Conservation (phyloP, 2,888 invertebrate species). For the Dendrolimus houi region DNA sequence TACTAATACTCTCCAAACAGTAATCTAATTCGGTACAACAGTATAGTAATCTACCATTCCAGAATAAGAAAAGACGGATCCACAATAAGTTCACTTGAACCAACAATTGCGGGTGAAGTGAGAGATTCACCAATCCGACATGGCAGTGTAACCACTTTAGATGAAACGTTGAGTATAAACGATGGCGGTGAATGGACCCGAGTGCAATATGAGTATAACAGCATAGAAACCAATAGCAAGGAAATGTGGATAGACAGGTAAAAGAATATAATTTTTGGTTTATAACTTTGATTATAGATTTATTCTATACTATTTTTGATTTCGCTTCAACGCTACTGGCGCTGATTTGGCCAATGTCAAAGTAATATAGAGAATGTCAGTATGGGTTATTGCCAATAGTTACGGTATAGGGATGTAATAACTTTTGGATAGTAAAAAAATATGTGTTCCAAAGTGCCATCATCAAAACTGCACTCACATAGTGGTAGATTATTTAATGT, state of each 20-base stretch:
- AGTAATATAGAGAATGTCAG: no score
- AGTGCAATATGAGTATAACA: constrained; percentile 52
- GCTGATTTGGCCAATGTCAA: no score
- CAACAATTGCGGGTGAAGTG: constrained; percentile 31
- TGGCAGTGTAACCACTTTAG: constrained; percentile 59
- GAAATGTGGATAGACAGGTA: constrained; percentile 71
- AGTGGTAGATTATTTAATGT: no score
- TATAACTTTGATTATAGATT: neutral
- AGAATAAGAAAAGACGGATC: constrained; percentile 57
- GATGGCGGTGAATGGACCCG: constrained; percentile 64
- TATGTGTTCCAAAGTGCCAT: no score
- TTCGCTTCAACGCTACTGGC: no score
- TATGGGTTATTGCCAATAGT: no score
- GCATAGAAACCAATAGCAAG: constrained; percentile 41
- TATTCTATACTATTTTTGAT: neutral
- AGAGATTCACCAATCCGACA: constrained; percentile 43
- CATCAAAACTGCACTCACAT: no score
- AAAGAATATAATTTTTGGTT: constrained; percentile 1
- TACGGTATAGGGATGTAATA: no score
- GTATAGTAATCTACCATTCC: neutral
- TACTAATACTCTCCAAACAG: no score
- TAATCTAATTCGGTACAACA: no score
- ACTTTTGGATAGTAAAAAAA: no score
- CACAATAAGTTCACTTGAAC: constrained; percentile 59
- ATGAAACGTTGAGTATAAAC: constrained; percentile 64